Percentiles rank a stretch among this genome's conserved stretches.
phyloP scores from a whole-genome alignment of 2,797 vertebrate genomes.

The Leptatherina wallacei region DNA sequence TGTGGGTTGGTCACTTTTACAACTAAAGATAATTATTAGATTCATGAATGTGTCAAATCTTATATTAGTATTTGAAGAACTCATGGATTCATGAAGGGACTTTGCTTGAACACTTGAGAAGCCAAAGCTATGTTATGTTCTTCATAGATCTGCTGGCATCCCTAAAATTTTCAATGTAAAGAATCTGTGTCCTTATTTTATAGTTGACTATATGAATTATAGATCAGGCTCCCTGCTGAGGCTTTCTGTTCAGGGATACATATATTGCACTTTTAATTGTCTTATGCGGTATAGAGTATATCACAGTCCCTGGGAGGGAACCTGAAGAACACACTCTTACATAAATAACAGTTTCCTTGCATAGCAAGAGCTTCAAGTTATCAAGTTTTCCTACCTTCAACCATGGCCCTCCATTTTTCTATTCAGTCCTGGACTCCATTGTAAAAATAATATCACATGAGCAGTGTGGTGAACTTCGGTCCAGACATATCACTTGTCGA shows the following conservation, averaged over 20 bases:
- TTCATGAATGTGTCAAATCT: not conserved
- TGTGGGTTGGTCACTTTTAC: slow-evolving; percentile 13
- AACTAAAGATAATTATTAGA: not conserved
- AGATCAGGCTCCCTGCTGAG: slow-evolving; percentile 8
- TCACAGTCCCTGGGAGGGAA: slow-evolving; percentile 31
- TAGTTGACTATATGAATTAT: slow-evolving; percentile 30
- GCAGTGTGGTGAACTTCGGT: slow-evolving; percentile 7
- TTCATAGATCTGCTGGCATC: slow-evolving; percentile 2
- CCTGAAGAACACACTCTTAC: slow-evolving; percentile 35
- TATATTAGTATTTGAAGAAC: not conserved
- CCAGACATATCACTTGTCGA: slow-evolving; percentile 25
- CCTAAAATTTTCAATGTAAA: slow-evolving; percentile 21
- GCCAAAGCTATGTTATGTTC: not conserved
- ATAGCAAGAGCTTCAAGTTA: slow-evolving; percentile 15
- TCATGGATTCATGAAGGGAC: not conserved
- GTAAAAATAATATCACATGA: slow-evolving; percentile 29
- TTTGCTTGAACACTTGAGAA: not conserved
- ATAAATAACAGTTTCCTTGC: slow-evolving; percentile 32
- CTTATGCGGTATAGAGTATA: slow-evolving; percentile 2
- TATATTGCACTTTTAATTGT: slow-evolving; percentile 28
- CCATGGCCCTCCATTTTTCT: slow-evolving; percentile 29
- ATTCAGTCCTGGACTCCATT: slow-evolving; percentile 50
- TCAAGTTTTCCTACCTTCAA: slow-evolving; percentile 66
- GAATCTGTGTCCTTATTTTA: slow-evolving; percentile 27
- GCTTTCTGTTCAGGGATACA: slow-evolving; percentile 28